Percentiles rank a stretch among this genome's conserved stretches.
phyloP scores from a whole-genome alignment of 2,797 vertebrate genomes.

The Sebastes melanostomus region DNA sequence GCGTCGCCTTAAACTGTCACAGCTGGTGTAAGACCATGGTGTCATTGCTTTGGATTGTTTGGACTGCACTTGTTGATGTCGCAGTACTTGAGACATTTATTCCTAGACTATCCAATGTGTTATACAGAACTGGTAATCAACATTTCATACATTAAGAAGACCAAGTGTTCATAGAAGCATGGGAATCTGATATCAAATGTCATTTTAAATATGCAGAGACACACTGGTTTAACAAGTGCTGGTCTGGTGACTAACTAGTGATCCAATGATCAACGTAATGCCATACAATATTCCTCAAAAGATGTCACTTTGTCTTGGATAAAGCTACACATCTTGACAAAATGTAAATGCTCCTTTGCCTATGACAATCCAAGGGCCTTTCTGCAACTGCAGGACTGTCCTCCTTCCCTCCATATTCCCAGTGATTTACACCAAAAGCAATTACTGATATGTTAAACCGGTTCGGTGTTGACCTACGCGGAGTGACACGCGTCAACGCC shows the following conservation, averaged over 20 bases:
- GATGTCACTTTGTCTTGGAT: background rate
- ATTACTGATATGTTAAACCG: conserved; percentile 70
- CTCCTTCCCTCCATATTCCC: conserved; percentile 26
- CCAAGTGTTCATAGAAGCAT: too few species aligned
- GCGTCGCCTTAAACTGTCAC: background rate
- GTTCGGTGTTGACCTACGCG: conserved; percentile 54
- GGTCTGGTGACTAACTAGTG: background rate
- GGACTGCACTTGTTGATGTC: background rate
- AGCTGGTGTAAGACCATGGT: background rate
- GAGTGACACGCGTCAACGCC: conserved; percentile 68
- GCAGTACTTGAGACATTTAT: too few species aligned
- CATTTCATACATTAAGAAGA: too few species aligned
- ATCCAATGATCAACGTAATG: background rate
- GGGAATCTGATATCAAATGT: too few species aligned
- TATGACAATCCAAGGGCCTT: background rate
- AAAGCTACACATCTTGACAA: background rate
- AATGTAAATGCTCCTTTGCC: conserved; percentile 3
- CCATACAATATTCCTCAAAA: background rate
- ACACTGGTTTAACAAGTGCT: too few species aligned
- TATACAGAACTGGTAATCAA: too few species aligned
- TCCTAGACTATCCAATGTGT: too few species aligned
- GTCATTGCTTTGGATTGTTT: background rate
- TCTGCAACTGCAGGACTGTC: background rate
- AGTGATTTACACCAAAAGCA: conserved; percentile 74
- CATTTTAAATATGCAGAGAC: too few species aligned